Base-by-base conservation (phyloP, 2,797 vertebrate species). In the Manis crassicaudata region DNA sequence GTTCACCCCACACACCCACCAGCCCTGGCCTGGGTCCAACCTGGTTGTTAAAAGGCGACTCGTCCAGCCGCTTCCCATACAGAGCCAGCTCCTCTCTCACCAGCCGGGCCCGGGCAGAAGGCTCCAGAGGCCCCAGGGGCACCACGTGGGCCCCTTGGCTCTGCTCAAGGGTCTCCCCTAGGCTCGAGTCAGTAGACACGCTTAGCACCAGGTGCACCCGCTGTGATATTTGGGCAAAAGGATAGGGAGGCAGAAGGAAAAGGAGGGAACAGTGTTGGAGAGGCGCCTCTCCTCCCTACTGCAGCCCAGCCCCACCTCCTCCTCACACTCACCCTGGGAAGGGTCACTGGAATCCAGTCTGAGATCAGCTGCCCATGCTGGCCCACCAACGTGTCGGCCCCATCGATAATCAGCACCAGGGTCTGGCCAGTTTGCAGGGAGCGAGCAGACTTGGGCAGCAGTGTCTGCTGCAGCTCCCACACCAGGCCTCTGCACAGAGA, bases 41-140 rank as follows among this genome's bases (percentile, higher is more conserved):
- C 99, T 99, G 99, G 98, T 99, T 99, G 98, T 99, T 99, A 96
- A 99, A 99, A 0, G 99, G 98, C 14, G 99, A 98, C 93, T 99
- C 99, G 5, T 99, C 99, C 97, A 99, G 98, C 90, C 99, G 99
- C 98, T 99, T 99, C 87, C 99, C 99, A 0, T 99, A 99, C 4
- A 98, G 70, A 14, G 98, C 99, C 76, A 99, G 98, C 67, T 98
- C 98, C 63, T 98, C 98, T 97, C 99, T 98, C 95, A 99, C 98
- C 0, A 99, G 98, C 93, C 97, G 98, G 94, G 96, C 99, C 75
- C 98, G 98, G 92, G 99, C 99, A 0, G 95, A 89, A 58, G 99
- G 90, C 25, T 98, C 98, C 58, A 99, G 99, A 37, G 98, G 98
- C 27, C 98, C 98, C 96, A 99, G 92, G 0, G 98, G 62, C 79